Conservation (phyloP, 2,113 vertebrate species). For the Peromyscus maniculatus region DNA sequence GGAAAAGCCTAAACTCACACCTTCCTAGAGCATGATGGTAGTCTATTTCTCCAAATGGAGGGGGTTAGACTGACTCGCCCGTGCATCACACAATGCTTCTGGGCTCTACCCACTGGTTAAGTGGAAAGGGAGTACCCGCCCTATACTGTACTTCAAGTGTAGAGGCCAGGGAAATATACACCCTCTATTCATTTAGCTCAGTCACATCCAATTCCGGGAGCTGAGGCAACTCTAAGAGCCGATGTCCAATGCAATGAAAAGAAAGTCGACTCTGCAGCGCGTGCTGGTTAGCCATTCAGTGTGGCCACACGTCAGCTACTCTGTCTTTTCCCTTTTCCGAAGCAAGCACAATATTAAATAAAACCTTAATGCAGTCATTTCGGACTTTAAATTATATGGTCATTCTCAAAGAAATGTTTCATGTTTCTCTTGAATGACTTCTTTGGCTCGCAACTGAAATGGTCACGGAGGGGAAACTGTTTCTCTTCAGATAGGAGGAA, state of each 20-base stretch:
- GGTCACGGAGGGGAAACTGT: slow-evolving; percentile 14
- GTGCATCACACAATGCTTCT: neutral
- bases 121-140: neutral
- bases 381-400: slow-evolving; percentile 40
- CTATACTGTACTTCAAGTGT: neutral
- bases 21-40: neutral
- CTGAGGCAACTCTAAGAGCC: neutral
- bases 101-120: neutral
- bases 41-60: neutral
- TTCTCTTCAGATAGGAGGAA: slow-evolving; percentile 19
- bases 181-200: neutral
- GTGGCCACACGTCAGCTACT: fast-evolving
- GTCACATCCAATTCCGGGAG: neutral
- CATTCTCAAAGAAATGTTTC: slow-evolving; percentile 63
- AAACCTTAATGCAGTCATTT: slow-evolving; percentile 42
- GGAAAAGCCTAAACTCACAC: neutral
- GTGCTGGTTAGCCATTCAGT: neutral
- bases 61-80: neutral
- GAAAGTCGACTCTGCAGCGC: fast-evolving
- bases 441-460: slow-evolving; percentile 42
- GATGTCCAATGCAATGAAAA: neutral
- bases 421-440: slow-evolving; percentile 64
- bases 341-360: slow-evolving; percentile 50
- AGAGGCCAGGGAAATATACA: neutral
- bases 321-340: neutral